These are phyloP conservation scores for Tryphoninae sp. DNA, from an alignment of 2,888 invertebrate genomes.

Conservation along the genomic window DNA sequence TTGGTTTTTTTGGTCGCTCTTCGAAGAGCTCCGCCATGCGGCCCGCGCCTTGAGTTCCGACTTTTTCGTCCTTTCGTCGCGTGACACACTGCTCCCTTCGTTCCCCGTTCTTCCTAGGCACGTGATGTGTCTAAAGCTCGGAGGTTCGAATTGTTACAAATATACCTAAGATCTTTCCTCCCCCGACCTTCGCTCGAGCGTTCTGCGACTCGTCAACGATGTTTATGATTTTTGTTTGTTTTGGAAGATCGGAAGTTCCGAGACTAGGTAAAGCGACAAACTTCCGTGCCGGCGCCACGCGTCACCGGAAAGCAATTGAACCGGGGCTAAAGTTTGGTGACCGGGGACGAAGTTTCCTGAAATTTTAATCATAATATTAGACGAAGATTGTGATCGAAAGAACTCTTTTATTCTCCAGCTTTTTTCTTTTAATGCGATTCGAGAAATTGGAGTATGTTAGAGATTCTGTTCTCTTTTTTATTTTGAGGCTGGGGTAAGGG, in stretches of 20 bases:
- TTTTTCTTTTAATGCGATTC: not conserved
- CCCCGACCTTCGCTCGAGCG: constrained; percentile 14
- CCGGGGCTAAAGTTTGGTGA: not conserved
- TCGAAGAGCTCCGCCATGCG: constrained; percentile 1
- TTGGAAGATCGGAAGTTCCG: constrained; percentile 35
- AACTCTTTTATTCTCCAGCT: not conserved
- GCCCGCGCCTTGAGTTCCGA: constrained; percentile 7
- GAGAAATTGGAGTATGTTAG: constrained; percentile 32
- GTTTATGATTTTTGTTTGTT: constrained; percentile 49
- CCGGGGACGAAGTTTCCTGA: not conserved
- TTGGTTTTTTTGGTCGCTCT: constrained; percentile 17
- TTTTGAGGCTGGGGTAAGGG: constrained; percentile 13
- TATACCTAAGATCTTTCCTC: constrained; percentile 20
- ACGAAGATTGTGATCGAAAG: not conserved
- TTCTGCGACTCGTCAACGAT: constrained; percentile 35
- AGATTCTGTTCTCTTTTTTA: constrained; percentile 23
- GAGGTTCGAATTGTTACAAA: constrained; percentile 39
- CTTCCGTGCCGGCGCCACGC: constrained; percentile 22
- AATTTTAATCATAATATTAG: constrained; percentile 5
- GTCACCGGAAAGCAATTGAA: constrained; percentile 16
- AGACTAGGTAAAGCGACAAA: constrained; percentile 31
- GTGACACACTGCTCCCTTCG: not conserved
- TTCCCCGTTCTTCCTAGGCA: constrained; percentile 15
- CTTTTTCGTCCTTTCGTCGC: constrained; percentile 29
- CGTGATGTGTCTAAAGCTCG: constrained; percentile 13